Base-by-base conservation (phyloP, 2,113 vertebrate species). In the Tautogolabrus adspersus region DNA sequence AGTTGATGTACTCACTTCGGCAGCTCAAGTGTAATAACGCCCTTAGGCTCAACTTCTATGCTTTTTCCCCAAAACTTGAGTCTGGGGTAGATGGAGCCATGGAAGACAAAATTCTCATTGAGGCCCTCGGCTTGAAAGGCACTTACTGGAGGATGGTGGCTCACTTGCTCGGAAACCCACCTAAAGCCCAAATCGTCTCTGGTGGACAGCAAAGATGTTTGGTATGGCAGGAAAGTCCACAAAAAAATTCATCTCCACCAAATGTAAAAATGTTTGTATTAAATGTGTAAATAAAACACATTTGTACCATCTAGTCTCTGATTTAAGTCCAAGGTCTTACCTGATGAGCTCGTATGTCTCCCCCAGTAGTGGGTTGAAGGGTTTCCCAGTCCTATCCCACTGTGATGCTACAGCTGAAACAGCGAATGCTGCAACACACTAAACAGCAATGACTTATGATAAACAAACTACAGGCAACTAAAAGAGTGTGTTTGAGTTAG, bases 51-150 rank as follows among this genome's bases (percentile, higher is more conserved):
- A 0, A 98, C 98, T 94, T 99, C 98, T 68, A 99, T 98, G 0
- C 97, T 98, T 89, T 99, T 99, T 3, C 98, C 98, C 97, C 98
- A 99, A 87, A 99, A 99, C 87, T 98, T 99, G 34, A 99, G 96
- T 88, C 98, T 99, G 55, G 98, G 98, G 82, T 97, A 99, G 88
- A 99, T 97, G 37, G 98, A 99, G 74, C 98, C 98, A 57, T 99
- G 98, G 90, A 99, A 99, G 75, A 97, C 88, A 79, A 99, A 99
- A 89, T 98, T 96, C 7, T 96, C 96, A 77, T 95, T 94, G 77
- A 98, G 88, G 44, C 98, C 98, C 93, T 99, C 97, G 2, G 97
- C 98, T 6, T 98, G 96, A 93, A 99, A 99, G 86, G 98, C 98
- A 89, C 97, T 99, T 84, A 99, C 93, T 1, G 98, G 98, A 75